Evolutionary conservation across 1,140 invertebrate species (phyloP), one percentile per base, ranked within the genome.

Genomic region (Melitaea cinxia): DNA sequence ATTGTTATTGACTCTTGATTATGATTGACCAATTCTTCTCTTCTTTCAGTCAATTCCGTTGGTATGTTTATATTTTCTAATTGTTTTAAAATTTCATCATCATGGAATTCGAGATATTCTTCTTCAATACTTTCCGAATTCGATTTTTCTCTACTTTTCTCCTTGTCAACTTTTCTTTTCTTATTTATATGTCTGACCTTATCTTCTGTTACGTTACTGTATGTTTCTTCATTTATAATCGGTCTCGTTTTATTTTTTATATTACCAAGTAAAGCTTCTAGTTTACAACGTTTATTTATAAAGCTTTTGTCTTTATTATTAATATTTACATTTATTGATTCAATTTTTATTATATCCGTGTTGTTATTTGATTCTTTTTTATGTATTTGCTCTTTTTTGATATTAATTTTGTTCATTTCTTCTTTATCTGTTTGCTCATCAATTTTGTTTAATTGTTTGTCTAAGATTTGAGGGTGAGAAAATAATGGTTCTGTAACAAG

Each of bases 31-130:
- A n/a, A n/a, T n/a, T 4, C n/a, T 33, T 33, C 19, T 19, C 30
- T 0, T 42, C 9, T 9, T 37, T 42, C 12, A 28, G 5, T 9
- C 30, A 12, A 64, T 53, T 74, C 70, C 2, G 83, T 75, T 0
- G 85, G 85, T 56, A 88, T 88, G 10, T 80, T 65, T 6, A 84
- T 79, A 61, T 82, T 83, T 66, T 88, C 85, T 6, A 85, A 70
- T 61, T 73, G 64, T 21, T 56, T 75, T 3, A 83, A 42, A n/a
- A 77, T 65, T 23, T 79, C 73, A 39, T 83, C 78, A n/a, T 77
- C 77, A 42, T 73, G 59, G 24, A 77, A 56, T 24, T 80, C 70
- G 0, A 65, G 33, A 1, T 73, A 42, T 53, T 72, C 68, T n/a
- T 72, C 56, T 24, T 80, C 78, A 4, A 53, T 63, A 5, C 64